Evolutionary conservation across 2,113 vertebrate species (phyloP).

Genomic region (Octodon degus): DNA sequence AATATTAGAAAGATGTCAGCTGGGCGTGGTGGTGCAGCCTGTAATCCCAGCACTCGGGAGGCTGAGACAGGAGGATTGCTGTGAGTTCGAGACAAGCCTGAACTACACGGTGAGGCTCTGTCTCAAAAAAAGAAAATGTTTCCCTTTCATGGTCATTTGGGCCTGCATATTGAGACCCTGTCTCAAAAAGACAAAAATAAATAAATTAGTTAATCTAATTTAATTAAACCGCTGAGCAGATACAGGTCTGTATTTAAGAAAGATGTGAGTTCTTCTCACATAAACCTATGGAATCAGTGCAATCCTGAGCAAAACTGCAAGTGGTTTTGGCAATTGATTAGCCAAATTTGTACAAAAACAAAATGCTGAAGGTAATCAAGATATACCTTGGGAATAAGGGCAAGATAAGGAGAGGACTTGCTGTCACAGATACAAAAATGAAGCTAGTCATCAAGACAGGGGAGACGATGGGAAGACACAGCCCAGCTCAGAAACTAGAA

Average conservation of each 20-base stretch:
- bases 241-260: too few relatives aligned
- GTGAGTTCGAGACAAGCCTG: too few relatives aligned
- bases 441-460: neutral
- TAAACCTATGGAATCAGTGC: neutral
- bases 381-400: neutral
- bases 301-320: neutral
- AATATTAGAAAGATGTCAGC: neutral
- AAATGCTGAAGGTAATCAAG: neutral
- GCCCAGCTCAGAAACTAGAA: neutral
- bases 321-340: neutral
- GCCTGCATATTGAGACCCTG: too few relatives aligned
- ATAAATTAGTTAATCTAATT: too few relatives aligned
- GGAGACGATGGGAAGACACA: neutral
- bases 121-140: too few relatives aligned
- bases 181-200: too few relatives aligned
- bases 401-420: neutral
- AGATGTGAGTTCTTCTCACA: neutral
- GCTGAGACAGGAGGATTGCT: too few relatives aligned
- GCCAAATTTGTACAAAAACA: neutral
- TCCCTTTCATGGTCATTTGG: too few relatives aligned
- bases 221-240: too few relatives aligned
- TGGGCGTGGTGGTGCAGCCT: too few relatives aligned
- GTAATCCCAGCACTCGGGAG: too few relatives aligned
- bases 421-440: neutral
- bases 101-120: too few relatives aligned